phyloP scores from a whole-genome alignment of 2,797 vertebrate genomes.

The Hydrocynus forskahlii region DNA sequence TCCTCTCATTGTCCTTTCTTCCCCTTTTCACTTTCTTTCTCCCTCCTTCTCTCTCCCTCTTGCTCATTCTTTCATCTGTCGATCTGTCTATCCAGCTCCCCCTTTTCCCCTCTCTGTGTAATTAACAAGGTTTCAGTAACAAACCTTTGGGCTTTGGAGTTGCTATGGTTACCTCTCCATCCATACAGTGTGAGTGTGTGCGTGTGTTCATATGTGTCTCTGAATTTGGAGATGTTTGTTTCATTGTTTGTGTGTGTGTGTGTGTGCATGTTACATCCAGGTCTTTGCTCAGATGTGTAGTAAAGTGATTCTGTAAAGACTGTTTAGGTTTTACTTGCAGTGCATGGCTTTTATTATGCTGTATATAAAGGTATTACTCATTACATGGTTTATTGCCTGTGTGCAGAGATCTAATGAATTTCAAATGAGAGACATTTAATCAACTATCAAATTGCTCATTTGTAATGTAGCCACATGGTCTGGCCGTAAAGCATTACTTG shows the following conservation, averaged over 20 bases:
- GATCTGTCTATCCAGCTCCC: constrained; percentile 28
- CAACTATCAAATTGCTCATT: constrained; percentile 62
- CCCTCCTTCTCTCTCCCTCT: background rate
- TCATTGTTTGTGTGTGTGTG: background rate
- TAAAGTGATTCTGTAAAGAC: constrained; percentile 2
- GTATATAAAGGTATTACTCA: constrained; percentile 39
- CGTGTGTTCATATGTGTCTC: constrained; percentile 4
- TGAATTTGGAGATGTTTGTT: background rate
- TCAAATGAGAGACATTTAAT: constrained; percentile 62
- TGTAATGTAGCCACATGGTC: constrained; percentile 51
- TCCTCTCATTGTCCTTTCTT: background rate
- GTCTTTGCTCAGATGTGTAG: constrained; percentile 25
- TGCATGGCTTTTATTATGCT: background rate
- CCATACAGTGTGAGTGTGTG: constrained; percentile 43
- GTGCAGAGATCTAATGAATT: constrained; percentile 61
- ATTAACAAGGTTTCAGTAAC: constrained; percentile 84
- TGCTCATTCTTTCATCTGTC: constrained; percentile 33
- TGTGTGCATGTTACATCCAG: constrained; percentile 19
- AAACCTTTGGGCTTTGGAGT: constrained; percentile 82
- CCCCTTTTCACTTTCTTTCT: background rate
- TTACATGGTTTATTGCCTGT: constrained; percentile 55
- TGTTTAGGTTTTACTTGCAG: constrained; percentile 16
- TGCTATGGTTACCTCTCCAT: constrained; percentile 80
- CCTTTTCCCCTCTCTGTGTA: constrained; percentile 60
- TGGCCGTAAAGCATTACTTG: constrained; percentile 51